These are phyloP conservation scores for Nycteola revayana DNA, from an alignment of 2,888 invertebrate genomes.

Conservation along the genomic window DNA sequence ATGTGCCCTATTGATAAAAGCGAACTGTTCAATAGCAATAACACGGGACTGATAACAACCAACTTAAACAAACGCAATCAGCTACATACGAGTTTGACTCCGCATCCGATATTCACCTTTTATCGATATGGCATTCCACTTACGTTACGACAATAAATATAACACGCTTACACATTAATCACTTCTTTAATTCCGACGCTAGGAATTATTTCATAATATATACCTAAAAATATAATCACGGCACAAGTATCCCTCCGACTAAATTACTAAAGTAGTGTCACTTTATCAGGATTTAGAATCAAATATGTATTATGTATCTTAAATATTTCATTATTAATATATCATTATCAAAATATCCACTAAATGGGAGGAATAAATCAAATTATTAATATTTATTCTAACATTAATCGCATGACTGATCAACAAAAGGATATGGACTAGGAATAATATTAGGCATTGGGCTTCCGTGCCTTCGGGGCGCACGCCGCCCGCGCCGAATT, in stretches of 20 bases:
- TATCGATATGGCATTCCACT: constrained; percentile 82
- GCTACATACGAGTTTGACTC: constrained; percentile 78
- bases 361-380: constrained; percentile 83
- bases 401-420: constrained; percentile 82
- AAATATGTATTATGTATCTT: constrained; percentile 83
- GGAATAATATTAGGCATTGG: constrained; percentile 81
- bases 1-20: constrained; percentile 81
- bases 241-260: constrained; percentile 83
- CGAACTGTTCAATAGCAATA: constrained; percentile 61
- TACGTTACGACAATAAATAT: constrained; percentile 82
- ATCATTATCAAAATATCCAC: constrained; percentile 83
- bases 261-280: constrained; percentile 82
- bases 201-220: constrained; percentile 82
- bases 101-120: constrained; percentile 79
- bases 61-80: constrained; percentile 70
- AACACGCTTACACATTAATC: constrained; percentile 83
- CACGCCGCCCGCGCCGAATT: constrained; percentile 33
- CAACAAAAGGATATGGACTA: constrained; percentile 83
- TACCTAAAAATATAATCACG: constrained; percentile 83
- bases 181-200: constrained; percentile 82
- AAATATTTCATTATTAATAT: constrained; percentile 83
- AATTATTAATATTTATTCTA: constrained; percentile 81
- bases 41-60: constrained; percentile 56
- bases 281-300: constrained; percentile 83
- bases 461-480: constrained; percentile 66